Evolutionary conservation across 2,888 invertebrate species (phyloP).

Genomic region (Teinopalpus imperialis): DNA sequence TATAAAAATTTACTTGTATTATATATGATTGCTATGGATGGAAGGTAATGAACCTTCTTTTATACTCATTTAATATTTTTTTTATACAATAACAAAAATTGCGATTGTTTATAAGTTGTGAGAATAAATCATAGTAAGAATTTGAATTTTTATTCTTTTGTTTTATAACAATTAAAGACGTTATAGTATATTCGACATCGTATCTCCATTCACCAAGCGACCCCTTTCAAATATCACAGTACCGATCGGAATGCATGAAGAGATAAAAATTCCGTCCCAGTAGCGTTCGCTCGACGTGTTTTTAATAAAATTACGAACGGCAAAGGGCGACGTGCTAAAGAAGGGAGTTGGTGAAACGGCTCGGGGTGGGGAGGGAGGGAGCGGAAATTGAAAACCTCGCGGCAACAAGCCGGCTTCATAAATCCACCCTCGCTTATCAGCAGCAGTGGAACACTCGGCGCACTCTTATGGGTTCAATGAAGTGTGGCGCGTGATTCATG

Average conservation of each 20-base stretch:
- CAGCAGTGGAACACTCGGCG: slow-evolving; percentile 34
- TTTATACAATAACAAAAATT: no score
- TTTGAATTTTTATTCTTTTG: no score
- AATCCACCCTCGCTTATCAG: slow-evolving; percentile 61
- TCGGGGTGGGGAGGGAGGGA: slow-evolving; percentile 38
- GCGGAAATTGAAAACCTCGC: slow-evolving; percentile 73
- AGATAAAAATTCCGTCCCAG: slow-evolving; percentile 69
- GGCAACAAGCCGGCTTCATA: slow-evolving; percentile 46
- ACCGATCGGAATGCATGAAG: slow-evolving; percentile 45
- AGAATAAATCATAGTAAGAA: no score
- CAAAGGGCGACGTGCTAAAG: slow-evolving; percentile 31
- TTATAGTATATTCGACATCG: slow-evolving; percentile 19
- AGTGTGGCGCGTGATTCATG: slow-evolving; percentile 50
- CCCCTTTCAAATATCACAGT: slow-evolving; percentile 41
- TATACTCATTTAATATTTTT: no score
- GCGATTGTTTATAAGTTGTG: no score
- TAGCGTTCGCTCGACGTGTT: slow-evolving; percentile 49
- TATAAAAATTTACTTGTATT: no score
- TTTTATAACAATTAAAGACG: no score
- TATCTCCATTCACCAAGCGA: slow-evolving; percentile 19
- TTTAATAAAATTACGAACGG: slow-evolving; percentile 75
- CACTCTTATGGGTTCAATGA: slow-evolving; percentile 58
- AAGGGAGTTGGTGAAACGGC: slow-evolving; percentile 31
- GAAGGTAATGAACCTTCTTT: no score
- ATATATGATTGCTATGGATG: no score